Evolutionary conservation across 1,140 invertebrate genomes (phyloP), one percentile per base, ranked within the genome.

Genomic region (Xylocopa sonorina): DNA sequence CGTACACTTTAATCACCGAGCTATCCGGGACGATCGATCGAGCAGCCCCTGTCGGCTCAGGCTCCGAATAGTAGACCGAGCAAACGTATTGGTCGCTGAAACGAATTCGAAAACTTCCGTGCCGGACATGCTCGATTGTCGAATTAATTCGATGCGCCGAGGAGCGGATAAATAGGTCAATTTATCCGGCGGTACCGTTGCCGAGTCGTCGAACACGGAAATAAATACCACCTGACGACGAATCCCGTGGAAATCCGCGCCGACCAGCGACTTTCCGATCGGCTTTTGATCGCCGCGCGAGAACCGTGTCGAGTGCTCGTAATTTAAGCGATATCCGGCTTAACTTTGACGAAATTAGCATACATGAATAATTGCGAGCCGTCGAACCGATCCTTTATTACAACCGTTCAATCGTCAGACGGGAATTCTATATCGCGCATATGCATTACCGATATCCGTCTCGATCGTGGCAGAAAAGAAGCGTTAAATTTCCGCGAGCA

Each of bases 151-250:
- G 34, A 55, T 50, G 64, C 64, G 21, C 18, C 12, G 64, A 51
- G 48, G 53, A 68, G 12, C 29, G 46, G 32, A 38, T 69, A 69
- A 69, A 69, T 55, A 69, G 67, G 34, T 69, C 16, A 38, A 69
- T 69, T 55, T 38, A 27, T 55, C 10, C 24, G 67, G 10, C 18
- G 34, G 32, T 48, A 64, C n/a, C 62, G 38, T 24, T 29, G 46
- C 32, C 46, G 64, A 34, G 64, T 50, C 46, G 43, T 32, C 46
- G 21, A 32, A 67, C 10, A 16, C 27, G 29, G n/a, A 51, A 69
- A 38, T 48, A n/a, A 18, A 69, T 41, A 55, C 24, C 5, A 16
- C 14, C 10, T 18, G 48, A 55, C 24, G 51, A 55, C 24, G 51
- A 41, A 41, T 69, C 21, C 43, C 68, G 18, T 16, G 51, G 34